Evolutionary conservation across 2,113 vertebrate genomes (phyloP).

Genomic region (Cyprinus carpio): DNA sequence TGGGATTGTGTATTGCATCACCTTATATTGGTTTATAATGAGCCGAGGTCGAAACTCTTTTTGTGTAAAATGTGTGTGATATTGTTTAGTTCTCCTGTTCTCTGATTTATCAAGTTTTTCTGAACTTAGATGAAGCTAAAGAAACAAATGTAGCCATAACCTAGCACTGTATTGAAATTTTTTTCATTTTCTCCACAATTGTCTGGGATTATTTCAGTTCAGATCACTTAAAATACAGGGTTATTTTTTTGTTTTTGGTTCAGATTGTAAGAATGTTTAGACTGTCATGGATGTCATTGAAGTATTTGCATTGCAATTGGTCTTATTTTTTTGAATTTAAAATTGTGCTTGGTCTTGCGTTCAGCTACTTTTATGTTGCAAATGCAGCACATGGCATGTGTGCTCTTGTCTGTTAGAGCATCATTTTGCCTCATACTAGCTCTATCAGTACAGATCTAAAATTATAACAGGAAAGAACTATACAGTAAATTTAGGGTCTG

Average conservation of each 20-base stretch:
- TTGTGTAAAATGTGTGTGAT: background rate
- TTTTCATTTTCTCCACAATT: background rate
- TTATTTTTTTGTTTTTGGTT: too few relatives aligned
- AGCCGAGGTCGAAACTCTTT: background rate
- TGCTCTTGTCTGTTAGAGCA: constrained; percentile 1
- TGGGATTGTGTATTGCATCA: background rate
- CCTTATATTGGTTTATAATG: background rate
- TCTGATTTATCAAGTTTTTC: constrained; percentile 1
- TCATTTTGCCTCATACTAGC: background rate
- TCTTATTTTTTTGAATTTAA: background rate
- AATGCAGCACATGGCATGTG: background rate
- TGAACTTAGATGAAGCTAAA: background rate
- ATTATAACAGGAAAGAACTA: constrained; percentile 13
- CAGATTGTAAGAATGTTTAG: too few relatives aligned
- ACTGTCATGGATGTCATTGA: background rate
- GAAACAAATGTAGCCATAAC: background rate
- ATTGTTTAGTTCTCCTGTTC: background rate
- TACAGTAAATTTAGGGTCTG: background rate
- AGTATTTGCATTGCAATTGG: background rate
- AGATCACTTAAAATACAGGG: background rate
- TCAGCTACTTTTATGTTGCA: background rate
- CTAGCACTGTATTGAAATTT: background rate
- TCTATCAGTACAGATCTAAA: constrained; percentile 21
- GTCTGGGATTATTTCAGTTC: background rate
- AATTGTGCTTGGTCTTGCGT: background rate